Evolutionary conservation across 2,797 vertebrate species (phyloP).

Genomic region (Poeciliopsis infans): DNA sequence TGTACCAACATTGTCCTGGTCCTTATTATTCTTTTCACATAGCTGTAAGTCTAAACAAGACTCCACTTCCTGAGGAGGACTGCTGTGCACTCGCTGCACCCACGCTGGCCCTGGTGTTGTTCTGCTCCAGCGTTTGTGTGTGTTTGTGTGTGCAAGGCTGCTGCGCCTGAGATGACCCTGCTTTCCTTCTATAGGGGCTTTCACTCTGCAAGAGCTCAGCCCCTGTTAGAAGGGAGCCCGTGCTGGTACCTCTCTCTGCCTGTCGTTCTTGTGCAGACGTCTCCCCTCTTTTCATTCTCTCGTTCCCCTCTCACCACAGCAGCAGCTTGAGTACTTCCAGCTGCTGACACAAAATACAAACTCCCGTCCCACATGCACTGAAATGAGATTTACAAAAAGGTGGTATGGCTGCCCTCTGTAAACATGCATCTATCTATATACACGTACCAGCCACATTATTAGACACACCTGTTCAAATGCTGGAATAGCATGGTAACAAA

Average conservation of each 20-base stretch:
- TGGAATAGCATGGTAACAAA: not conserved
- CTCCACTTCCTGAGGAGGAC: slow-evolving; percentile 75
- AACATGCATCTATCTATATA: slow-evolving; percentile 27
- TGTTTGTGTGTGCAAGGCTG: slow-evolving; percentile 56
- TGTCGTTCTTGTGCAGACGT: slow-evolving; percentile 72
- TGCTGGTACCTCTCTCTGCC: slow-evolving; percentile 74
- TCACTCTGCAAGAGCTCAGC: slow-evolving; percentile 79
- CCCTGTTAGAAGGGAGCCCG: slow-evolving; percentile 73
- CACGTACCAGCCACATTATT: not conserved
- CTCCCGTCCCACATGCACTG: slow-evolving; percentile 68
- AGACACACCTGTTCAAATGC: not conserved
- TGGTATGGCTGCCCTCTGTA: slow-evolving; percentile 37
- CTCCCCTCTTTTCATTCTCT: slow-evolving; percentile 69
- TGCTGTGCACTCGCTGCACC: slow-evolving; percentile 74
- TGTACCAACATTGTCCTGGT: slow-evolving; percentile 76
- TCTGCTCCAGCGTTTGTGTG: slow-evolving; percentile 58
- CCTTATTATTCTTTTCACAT: slow-evolving; percentile 83
- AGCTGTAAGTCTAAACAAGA: slow-evolving; percentile 82
- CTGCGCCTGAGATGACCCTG: slow-evolving; percentile 73
- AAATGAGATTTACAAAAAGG: slow-evolving; percentile 51
- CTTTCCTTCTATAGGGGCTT: slow-evolving; percentile 82
- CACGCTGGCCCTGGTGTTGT: slow-evolving; percentile 76
- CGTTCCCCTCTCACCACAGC: slow-evolving; percentile 60
- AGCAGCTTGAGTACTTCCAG: slow-evolving; percentile 85
- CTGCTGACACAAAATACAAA: slow-evolving; percentile 82